Percentiles rank a stretch among this genome's conserved stretches.
Evolutionary conservation across 2,113 vertebrate species (phyloP).

Genomic region (Condylura cristata): DNA sequence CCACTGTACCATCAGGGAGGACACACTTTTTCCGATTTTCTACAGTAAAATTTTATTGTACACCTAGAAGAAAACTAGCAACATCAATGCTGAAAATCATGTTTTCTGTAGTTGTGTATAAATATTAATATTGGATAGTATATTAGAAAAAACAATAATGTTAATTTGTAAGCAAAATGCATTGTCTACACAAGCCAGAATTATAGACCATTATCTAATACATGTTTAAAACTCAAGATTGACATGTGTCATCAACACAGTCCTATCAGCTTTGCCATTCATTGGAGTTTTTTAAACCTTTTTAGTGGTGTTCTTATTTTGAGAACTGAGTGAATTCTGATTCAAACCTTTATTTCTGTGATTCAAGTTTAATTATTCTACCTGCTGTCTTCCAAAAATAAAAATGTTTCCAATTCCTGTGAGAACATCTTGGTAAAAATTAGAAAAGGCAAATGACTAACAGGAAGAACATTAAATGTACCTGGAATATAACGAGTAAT

Average conservation of each 20-base stretch:
- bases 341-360: slow-evolving; percentile 60
- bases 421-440: slow-evolving; percentile 60
- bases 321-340: slow-evolving; percentile 10
- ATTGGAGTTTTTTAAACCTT: background rate
- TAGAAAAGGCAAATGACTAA: slow-evolving; percentile 69
- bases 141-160: background rate
- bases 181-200: background rate
- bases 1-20: too few species aligned
- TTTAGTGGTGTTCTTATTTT: slow-evolving; percentile 51
- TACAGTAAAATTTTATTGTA: background rate
- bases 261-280: background rate
- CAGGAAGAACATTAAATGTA: slow-evolving; percentile 48
- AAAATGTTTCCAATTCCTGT: slow-evolving; percentile 42
- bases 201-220: background rate
- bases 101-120: background rate
- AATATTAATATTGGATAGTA: background rate
- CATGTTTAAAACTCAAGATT: background rate
- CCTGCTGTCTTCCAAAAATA: slow-evolving; percentile 71
- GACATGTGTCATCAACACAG: background rate
- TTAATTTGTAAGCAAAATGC: background rate
- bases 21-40: slow-evolving; percentile 8
- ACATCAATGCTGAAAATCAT: background rate
- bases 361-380: slow-evolving; percentile 63
- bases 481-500: slow-evolving; percentile 56
- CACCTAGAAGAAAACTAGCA: background rate